These are phyloP conservation scores for Agrypnus murinus DNA, from an alignment of 2,888 invertebrate genomes.

Conservation along the genomic window DNA sequence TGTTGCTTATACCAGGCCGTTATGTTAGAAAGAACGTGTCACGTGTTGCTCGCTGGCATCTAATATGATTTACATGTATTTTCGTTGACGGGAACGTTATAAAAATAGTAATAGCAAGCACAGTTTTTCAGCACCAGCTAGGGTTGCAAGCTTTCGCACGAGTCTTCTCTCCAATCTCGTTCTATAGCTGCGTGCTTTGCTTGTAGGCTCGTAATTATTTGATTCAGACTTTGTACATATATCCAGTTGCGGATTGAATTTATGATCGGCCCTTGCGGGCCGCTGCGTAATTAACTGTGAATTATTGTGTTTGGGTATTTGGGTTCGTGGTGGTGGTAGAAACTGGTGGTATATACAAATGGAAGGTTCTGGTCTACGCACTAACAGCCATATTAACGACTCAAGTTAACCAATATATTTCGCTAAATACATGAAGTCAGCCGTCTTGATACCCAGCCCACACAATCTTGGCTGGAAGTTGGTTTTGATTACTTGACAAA, in stretches of 20 bases:
- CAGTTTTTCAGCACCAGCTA: neutral
- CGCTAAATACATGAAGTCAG: slow-evolving; percentile 19
- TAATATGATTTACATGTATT: slow-evolving; percentile 19
- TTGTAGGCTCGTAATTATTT: slow-evolving; percentile 37
- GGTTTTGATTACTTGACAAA: neutral
- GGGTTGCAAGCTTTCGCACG: neutral
- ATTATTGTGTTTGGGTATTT: slow-evolving; percentile 45
- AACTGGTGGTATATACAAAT: slow-evolving; percentile 35
- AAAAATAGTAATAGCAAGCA: slow-evolving; percentile 22
- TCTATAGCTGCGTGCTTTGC: neutral
- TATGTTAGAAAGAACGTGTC: neutral
- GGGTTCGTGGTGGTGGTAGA: slow-evolving; percentile 20
- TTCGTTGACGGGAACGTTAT: slow-evolving; percentile 12
- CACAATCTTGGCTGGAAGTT: slow-evolving; percentile 16
- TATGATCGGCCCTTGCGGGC: slow-evolving; percentile 46
- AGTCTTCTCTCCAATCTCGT: slow-evolving; percentile 1
- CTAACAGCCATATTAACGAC: slow-evolving; percentile 40
- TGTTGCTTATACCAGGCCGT: neutral
- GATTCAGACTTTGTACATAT: slow-evolving; percentile 29
- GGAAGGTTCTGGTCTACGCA: slow-evolving; percentile 39
- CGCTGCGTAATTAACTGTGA: slow-evolving; percentile 45
- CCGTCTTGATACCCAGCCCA: slow-evolving; percentile 16
- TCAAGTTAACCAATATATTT: slow-evolving; percentile 39
- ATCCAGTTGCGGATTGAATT: slow-evolving; percentile 47
- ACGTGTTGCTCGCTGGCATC: slow-evolving; percentile 5